Conservation (phyloP, 1,140 invertebrate species). For the Drosophila pachea region DNA sequence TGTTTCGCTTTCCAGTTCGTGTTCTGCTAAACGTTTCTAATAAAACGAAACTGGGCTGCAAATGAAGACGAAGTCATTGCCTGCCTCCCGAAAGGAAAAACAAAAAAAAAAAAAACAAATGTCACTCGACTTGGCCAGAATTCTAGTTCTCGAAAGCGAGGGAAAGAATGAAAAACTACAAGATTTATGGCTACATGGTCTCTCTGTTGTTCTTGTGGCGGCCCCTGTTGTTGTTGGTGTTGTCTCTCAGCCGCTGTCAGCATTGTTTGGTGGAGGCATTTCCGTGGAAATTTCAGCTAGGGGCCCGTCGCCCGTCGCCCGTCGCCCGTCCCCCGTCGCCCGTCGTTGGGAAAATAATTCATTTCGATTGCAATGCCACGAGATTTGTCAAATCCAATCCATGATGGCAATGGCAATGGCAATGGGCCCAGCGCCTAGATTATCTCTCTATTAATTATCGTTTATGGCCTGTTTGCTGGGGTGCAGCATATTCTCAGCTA, state of each 20-base stretch:
- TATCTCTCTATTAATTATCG: constrained; percentile 77
- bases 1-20: constrained; percentile 29
- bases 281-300: constrained; percentile 67
- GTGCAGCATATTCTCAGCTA: constrained; percentile 46
- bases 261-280: constrained; percentile 40
- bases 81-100: neutral
- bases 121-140: constrained; percentile 34
- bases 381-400: constrained; percentile 54
- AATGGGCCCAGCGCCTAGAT: constrained; percentile 54
- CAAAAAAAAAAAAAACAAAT: constrained; percentile 27
- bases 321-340: too few species aligned
- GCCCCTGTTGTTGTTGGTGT: constrained; percentile 34
- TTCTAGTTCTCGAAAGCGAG: constrained; percentile 46
- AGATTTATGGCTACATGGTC: constrained; percentile 70
- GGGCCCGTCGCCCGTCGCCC: constrained; percentile 35
- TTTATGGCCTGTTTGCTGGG: constrained; percentile 71
- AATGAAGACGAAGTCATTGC: constrained; percentile 45
- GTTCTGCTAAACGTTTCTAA: constrained; percentile 60
- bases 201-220: constrained; percentile 40
- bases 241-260: constrained; percentile 34
- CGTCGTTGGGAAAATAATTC: constrained; percentile 69
- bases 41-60: constrained; percentile 49
- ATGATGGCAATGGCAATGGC: constrained; percentile 10
- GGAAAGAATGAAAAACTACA: constrained; percentile 27
- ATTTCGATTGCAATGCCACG: constrained; percentile 62